Percentiles rank a stretch among this genome's conserved stretches.
These are phyloP conservation scores for Thyatira batis DNA, from an alignment of 2,888 invertebrate species.

Conservation along the genomic window DNA sequence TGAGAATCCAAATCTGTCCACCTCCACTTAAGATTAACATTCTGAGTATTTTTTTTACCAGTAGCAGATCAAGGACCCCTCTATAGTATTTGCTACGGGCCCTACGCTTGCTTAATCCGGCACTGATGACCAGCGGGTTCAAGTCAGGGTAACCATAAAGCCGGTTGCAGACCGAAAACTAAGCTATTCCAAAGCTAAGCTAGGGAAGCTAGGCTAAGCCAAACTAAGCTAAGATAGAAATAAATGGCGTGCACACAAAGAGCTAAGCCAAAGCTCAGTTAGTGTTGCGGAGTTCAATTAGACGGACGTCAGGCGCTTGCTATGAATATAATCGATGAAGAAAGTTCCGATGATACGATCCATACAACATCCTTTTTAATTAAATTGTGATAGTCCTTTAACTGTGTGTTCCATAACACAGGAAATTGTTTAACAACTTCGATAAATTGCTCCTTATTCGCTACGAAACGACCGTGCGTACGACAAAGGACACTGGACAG, in stretches of 20 bases:
- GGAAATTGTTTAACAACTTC: slow-evolving; percentile 17
- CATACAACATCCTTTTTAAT: slow-evolving; percentile 1
- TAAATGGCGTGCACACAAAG: slow-evolving; percentile 22
- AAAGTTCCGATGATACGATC: slow-evolving; percentile 17
- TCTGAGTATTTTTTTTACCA: no score
- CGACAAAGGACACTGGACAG: slow-evolving; percentile 22
- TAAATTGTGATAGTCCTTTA: no score
- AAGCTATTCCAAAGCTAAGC: slow-evolving; percentile 11
- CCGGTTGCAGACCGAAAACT: slow-evolving; percentile 11
- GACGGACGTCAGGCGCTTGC: slow-evolving; percentile 10
- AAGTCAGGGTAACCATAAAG: no score
- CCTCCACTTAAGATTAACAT: no score
- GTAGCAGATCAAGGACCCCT: no score
- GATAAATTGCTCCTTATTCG: slow-evolving; percentile 23
- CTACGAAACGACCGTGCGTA: slow-evolving; percentile 21
- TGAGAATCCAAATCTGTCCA: no score
- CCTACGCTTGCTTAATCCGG: slow-evolving; percentile 5
- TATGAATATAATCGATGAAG: slow-evolving; percentile 18
- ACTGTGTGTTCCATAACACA: slow-evolving; percentile 5
- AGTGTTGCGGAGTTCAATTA: slow-evolving; percentile 21
- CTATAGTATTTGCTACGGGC: no score
- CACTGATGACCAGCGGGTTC: no score
- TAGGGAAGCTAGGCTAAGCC: slow-evolving; percentile 9
- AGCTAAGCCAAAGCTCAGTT: slow-evolving; percentile 24
- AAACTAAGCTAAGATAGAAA: slow-evolving; percentile 16